Base-by-base conservation (phyloP, 2,113 vertebrate species). In the Mirza zaza region DNA sequence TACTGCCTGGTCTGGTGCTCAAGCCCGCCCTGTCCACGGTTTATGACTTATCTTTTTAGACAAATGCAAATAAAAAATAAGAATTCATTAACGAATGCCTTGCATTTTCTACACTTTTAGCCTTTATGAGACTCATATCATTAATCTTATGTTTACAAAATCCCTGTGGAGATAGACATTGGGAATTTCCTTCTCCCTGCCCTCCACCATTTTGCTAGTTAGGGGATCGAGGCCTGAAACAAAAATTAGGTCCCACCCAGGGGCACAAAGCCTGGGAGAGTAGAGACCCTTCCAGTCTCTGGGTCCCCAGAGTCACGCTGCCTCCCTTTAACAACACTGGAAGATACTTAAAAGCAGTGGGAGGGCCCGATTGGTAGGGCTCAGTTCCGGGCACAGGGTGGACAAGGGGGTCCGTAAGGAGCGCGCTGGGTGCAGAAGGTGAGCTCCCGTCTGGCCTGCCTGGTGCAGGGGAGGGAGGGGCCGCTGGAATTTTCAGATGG, bases 391-490 rank as follows among this genome's bases (percentile, higher is more conserved):
- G 57, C 57, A 48, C 1, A 3, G 70, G 70, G n/a, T 23, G 23
- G 11, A 59, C 52, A 55, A 4, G 20, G 4, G 13, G 14, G 57
- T 27, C 23, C 15, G 1, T 18, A 12, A 17, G 5, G 25, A 36
- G 34, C 15, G 65, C 7, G 1, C 70, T 71, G 32, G 70, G 20
- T 18, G 10, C 70, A 15, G 2, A 23, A 25, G 11, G 20, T 3
- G 36, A 7, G 70, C 36, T 36, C 36, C 70, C 21, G 5, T 21
- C 21, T 39, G 36, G 71, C 27, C 71, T 8, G 39, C 39, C 70
- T 6, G 9, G 17, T 3, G 3, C 9, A 18, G 21, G 42, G 0
- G 20, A 5, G 21, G 32, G 13, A 29, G 13, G 23, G 55, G 21
- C 71, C 6, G 8, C 32, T n/a, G 18, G 57, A 14, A 45, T 8